Conservation (phyloP, 2,888 invertebrate genomes). For the Dione juno region DNA sequence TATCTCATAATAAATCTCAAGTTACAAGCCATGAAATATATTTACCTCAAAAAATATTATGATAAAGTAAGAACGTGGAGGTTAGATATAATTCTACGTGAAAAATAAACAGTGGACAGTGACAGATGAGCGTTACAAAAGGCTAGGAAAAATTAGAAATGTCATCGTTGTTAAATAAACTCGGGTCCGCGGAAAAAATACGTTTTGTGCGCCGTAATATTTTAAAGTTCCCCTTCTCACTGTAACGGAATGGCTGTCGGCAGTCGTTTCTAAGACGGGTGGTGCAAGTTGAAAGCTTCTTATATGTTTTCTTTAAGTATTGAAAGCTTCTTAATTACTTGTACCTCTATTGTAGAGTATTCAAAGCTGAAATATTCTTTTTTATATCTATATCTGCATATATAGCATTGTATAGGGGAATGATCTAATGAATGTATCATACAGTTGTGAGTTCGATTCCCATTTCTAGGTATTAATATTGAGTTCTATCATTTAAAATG, state of each 20-base stretch:
- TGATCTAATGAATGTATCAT: too few relatives aligned
- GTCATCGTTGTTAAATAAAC: constrained; percentile 61
- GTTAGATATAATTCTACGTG: constrained; percentile 10
- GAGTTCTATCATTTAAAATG: too few relatives aligned
- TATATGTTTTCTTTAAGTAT: too few relatives aligned
- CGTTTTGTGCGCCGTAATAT: constrained; percentile 77
- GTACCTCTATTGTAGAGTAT: too few relatives aligned
- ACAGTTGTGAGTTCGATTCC: too few relatives aligned
- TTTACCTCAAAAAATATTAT: not conserved
- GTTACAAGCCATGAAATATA: not conserved
- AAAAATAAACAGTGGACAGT: constrained; percentile 23
- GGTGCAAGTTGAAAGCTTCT: constrained; percentile 49
- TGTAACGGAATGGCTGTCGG: constrained; percentile 80
- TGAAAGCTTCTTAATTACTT: too few relatives aligned
- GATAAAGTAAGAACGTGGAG: not conserved
- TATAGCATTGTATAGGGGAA: too few relatives aligned
- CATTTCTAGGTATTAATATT: too few relatives aligned
- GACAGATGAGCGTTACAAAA: constrained; percentile 26
- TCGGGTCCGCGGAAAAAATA: constrained; percentile 66
- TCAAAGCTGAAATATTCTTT: too few relatives aligned
- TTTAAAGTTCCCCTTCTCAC: constrained; percentile 79
- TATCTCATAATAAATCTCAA: not conserved
- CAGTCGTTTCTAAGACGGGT: constrained; percentile 64
- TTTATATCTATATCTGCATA: too few relatives aligned
- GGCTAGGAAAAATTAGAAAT: constrained; percentile 61